Evolutionary conservation across 2,113 vertebrate species (phyloP).

Genomic region (Rhizomys pruinosus): DNA sequence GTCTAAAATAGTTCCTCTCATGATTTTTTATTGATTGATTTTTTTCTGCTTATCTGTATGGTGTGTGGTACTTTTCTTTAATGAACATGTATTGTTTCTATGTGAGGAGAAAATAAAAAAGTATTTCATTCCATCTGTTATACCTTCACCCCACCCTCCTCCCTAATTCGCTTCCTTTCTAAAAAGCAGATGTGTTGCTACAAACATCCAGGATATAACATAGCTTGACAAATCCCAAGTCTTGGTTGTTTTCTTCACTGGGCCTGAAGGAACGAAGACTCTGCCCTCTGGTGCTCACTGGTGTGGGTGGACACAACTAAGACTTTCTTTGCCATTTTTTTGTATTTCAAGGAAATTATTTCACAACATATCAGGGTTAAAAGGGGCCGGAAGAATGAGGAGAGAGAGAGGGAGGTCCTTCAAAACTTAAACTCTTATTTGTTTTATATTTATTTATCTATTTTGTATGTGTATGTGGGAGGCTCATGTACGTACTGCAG

Average conservation of each 20-base stretch:
- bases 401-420: not conserved
- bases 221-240: not conserved
- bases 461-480: not conserved
- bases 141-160: not conserved
- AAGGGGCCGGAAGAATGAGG: too few species aligned
- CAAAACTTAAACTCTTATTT: not conserved
- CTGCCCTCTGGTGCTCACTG: not conserved
- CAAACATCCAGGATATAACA: slow-evolving; percentile 2
- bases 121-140: not conserved
- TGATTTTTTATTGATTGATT: slow-evolving; percentile 1
- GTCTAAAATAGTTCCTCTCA: slow-evolving; percentile 5
- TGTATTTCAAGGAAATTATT: slow-evolving; percentile 20
- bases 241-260: slow-evolving; percentile 49
- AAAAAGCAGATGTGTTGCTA: slow-evolving; percentile 16
- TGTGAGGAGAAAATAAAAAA: slow-evolving; percentile 6
- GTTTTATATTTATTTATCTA: not conserved
- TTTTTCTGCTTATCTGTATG: not conserved
- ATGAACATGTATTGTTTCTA: not conserved
- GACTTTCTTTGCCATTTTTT: slow-evolving; percentile 37
- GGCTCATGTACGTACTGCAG: not conserved
- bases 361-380: not conserved
- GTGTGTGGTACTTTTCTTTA: not conserved
- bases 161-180: slow-evolving; percentile 23
- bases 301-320: not conserved
- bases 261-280: slow-evolving; percentile 29